Evolutionary conservation across 2,113 vertebrate species (phyloP).

Genomic region (Microcebus jonahi): DNA sequence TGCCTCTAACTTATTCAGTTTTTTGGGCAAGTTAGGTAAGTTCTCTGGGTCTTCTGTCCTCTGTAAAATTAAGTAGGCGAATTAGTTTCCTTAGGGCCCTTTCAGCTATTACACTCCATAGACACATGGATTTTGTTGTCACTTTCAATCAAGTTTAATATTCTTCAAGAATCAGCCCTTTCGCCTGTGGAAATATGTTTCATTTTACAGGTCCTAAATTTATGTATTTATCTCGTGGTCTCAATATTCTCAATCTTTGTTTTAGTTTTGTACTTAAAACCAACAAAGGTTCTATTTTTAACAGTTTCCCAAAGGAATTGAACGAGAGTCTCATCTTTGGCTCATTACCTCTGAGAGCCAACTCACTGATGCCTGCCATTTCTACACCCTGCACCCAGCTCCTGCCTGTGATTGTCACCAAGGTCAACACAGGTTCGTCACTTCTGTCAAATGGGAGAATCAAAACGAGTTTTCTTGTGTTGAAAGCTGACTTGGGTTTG

Average conservation of each 20-base stretch:
- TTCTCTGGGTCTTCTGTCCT: background rate
- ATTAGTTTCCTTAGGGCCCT: background rate
- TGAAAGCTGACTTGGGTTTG: conserved; percentile 49
- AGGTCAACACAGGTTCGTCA: conserved; percentile 55
- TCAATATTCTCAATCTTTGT: background rate
- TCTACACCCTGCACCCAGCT: background rate
- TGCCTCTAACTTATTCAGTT: background rate
- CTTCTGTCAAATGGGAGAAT: conserved; percentile 67
- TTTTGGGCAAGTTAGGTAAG: background rate
- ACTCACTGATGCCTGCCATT: conserved; percentile 59
- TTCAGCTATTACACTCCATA: background rate
- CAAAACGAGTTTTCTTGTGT: conserved; percentile 65
- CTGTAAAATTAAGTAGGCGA: background rate
- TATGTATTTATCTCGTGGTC: background rate
- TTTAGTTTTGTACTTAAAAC: conserved; percentile 42
- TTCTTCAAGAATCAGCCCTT: conserved; percentile 38
- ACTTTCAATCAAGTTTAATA: conserved; percentile 53
- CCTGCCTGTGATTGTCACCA: conserved; percentile 63
- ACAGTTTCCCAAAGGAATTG: conserved; percentile 52
- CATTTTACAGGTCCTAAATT: conserved; percentile 34
- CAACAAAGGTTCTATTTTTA: conserved; percentile 63
- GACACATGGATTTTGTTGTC: conserved; percentile 46
- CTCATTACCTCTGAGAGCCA: conserved; percentile 68
- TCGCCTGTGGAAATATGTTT: conserved; percentile 42
- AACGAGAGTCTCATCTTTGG: conserved; percentile 27